A percentile compares a stretch with the other conserved stretches of the same genome.
Conservation (phyloP, 2,113 vertebrate species). For the Tursiops truncatus region DNA sequence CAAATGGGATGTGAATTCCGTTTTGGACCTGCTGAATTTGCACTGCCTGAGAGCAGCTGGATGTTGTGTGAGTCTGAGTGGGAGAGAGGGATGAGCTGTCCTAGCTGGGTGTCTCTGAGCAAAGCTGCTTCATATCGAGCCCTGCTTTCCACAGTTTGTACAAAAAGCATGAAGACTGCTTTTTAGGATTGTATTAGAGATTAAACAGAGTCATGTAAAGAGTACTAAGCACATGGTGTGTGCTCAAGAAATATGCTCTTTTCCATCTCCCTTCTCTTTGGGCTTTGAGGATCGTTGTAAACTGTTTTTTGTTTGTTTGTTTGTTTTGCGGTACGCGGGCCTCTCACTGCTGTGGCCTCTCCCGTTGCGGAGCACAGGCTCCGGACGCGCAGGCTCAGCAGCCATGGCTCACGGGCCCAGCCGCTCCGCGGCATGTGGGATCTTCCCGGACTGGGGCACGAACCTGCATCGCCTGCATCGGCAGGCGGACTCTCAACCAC, state of each 20-base stretch:
- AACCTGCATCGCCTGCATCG: too few relatives aligned
- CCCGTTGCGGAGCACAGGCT: too few relatives aligned
- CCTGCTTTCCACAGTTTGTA: neutral
- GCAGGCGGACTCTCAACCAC: too few relatives aligned
- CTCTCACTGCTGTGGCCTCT: too few relatives aligned
- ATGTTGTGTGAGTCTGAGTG: neutral
- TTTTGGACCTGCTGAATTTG: neutral
- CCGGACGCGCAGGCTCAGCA: too few relatives aligned
- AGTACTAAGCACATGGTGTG: neutral
- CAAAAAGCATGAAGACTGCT: neutral
- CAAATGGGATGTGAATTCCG: neutral
- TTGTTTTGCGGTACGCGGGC: too few relatives aligned
- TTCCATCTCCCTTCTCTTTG: neutral
- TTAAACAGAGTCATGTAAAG: neutral
- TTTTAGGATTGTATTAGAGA: neutral
- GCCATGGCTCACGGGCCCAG: too few relatives aligned
- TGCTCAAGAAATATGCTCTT: neutral
- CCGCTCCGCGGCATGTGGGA: too few relatives aligned
- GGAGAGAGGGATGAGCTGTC: neutral
- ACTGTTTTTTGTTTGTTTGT: neutral
- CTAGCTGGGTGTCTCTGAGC: neutral
- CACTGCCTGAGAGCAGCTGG: neutral
- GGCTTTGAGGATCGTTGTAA: neutral
- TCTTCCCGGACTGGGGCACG: too few relatives aligned
- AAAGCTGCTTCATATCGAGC: neutral